phyloP scores from a whole-genome alignment of 2,113 vertebrate genomes.

The Anas platyrhynchos region DNA sequence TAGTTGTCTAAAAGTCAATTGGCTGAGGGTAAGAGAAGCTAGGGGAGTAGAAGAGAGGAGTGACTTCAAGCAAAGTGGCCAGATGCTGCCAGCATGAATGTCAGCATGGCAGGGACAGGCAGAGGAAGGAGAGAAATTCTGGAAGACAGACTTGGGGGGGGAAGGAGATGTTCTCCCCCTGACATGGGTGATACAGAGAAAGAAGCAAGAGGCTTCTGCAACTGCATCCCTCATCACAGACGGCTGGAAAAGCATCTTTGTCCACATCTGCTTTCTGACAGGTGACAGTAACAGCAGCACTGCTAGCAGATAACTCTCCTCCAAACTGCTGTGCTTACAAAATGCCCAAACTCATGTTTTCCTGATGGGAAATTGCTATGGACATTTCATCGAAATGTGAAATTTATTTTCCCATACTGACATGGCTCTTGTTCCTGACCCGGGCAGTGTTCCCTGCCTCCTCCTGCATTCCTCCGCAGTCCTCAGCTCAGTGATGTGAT shows the following conservation, averaged over 20 bases:
- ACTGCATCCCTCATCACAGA: not conserved
- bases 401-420: not conserved
- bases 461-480: not conserved
- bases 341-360: not conserved
- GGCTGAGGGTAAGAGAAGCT: not conserved
- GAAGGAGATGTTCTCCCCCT: not conserved
- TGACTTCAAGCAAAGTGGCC: not conserved
- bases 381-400: not conserved
- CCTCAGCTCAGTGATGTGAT: not conserved
- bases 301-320: fast-evolving
- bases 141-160: not conserved
- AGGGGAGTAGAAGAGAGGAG: not conserved
- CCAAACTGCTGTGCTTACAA: not conserved
- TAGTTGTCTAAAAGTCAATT: not conserved
- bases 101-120: fast-evolving
- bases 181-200: fast-evolving
- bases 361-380: not conserved
- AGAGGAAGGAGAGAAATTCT: not conserved
- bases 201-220: not conserved
- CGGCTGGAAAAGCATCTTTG: not conserved
- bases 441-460: not conserved
- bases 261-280: not conserved
- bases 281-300: not conserved
- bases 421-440: not conserved
- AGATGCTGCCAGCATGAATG: not conserved